These are phyloP conservation scores for Pyrochroa serraticornis DNA, from an alignment of 2,888 invertebrate species.

Conservation along the genomic window DNA sequence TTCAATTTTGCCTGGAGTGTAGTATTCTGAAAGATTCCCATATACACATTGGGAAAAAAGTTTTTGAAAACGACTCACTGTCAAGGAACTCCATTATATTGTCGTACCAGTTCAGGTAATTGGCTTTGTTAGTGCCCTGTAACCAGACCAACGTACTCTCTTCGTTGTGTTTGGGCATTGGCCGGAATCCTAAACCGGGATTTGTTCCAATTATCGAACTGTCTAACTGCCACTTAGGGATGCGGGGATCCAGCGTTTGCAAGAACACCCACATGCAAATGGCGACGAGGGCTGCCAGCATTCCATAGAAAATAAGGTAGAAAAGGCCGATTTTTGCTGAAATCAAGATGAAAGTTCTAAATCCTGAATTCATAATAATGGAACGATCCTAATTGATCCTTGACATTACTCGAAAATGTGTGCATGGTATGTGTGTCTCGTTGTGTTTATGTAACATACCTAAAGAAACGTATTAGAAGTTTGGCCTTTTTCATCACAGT, in stretches of 20 bases:
- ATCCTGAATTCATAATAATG: not conserved
- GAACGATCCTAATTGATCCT: too few relatives aligned
- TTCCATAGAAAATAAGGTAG: constrained; percentile 92
- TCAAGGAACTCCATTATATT: constrained; percentile 77
- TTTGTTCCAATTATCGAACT: constrained; percentile 91
- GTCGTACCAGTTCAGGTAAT: constrained; percentile 80
- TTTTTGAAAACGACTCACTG: constrained; percentile 63
- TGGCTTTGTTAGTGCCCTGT: constrained; percentile 77
- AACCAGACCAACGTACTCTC: constrained; percentile 97
- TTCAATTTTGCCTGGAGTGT: constrained; percentile 55
- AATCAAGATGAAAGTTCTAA: not conserved
- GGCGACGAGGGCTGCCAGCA: constrained; percentile 89
- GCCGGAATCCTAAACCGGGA: constrained; percentile 95
- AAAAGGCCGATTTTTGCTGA: constrained; percentile 93
- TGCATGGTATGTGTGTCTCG: too few relatives aligned
- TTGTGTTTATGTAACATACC: too few relatives aligned
- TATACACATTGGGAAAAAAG: constrained; percentile 9
- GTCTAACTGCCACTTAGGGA: constrained; percentile 88
- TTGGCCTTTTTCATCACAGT: too few relatives aligned
- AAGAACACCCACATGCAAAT: constrained; percentile 95
- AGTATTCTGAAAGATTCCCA: constrained; percentile 49
- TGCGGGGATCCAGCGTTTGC: constrained; percentile 85
- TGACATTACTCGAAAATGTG: too few relatives aligned
- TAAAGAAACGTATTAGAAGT: too few relatives aligned
- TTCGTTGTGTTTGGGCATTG: constrained; percentile 84